A percentile compares a stretch with the other conserved stretches of the same genome.
phyloP scores from a whole-genome alignment of 2,888 invertebrate genomes.

The Rhyacophila evoluta region DNA sequence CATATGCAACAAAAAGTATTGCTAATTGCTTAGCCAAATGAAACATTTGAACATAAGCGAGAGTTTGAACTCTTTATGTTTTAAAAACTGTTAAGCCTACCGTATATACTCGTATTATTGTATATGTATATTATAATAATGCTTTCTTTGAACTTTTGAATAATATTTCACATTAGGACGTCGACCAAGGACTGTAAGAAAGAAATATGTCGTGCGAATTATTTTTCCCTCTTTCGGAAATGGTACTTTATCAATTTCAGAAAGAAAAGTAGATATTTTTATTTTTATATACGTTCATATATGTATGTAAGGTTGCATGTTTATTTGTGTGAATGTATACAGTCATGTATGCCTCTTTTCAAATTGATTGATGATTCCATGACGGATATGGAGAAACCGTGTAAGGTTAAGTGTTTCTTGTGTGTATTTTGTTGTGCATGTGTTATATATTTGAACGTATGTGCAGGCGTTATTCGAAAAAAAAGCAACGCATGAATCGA shows the following conservation, averaged over 20 bases:
- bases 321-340: neutral
- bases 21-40: too few relatives aligned
- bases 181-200: too few relatives aligned
- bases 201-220: too few relatives aligned
- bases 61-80: too few relatives aligned
- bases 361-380: conserved; percentile 14
- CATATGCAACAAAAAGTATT: too few relatives aligned
- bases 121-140: too few relatives aligned
- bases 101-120: too few relatives aligned
- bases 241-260: neutral
- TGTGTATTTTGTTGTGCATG: neutral
- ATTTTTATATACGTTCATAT: neutral
- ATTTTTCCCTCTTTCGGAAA: neutral
- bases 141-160: too few relatives aligned
- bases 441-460: neutral
- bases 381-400: neutral
- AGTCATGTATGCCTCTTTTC: neutral
- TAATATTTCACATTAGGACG: too few relatives aligned
- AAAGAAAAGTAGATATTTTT: neutral
- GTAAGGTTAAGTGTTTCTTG: conserved; percentile 12
- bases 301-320: neutral
- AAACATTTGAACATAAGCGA: too few relatives aligned
- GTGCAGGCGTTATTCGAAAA: neutral
- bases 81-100: too few relatives aligned
- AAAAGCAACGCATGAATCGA: neutral